Conservation (phyloP, 2,113 vertebrate species). For the Callionymus lyra region DNA sequence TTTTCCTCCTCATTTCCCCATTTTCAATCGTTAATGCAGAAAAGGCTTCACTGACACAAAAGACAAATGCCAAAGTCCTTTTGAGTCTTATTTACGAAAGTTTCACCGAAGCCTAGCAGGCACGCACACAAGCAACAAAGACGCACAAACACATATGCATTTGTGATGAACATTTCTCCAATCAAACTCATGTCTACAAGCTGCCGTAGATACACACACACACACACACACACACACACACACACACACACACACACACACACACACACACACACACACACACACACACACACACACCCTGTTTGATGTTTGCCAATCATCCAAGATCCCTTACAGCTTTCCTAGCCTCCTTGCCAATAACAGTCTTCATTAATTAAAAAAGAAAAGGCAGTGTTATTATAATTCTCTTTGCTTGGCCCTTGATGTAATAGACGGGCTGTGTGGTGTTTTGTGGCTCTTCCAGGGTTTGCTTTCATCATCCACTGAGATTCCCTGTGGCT, state of each 20-base stretch:
- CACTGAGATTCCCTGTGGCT: conserved; percentile 58
- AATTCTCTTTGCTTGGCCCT: conserved; percentile 66
- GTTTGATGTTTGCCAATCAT: conserved; percentile 79
- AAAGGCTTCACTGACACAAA: conserved; percentile 55
- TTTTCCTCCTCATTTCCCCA: conserved; percentile 55
- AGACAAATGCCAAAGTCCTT: conserved; percentile 43
- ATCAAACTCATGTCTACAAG: conserved; percentile 29
- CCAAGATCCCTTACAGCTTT: conserved; percentile 67
- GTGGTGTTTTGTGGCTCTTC: conserved; percentile 67
- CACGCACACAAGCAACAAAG: conserved; percentile 2
- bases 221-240: conserved; percentile 10
- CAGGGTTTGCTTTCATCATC: conserved; percentile 71
- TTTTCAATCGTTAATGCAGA: conserved; percentile 58
- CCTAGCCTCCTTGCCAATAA: conserved; percentile 70
- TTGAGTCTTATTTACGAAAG: conserved; percentile 64
- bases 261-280: conserved; percentile 12
- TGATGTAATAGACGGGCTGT: conserved; percentile 63
- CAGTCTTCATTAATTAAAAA: conserved; percentile 70
- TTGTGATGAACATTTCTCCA: conserved; percentile 8
- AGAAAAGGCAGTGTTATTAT: conserved; percentile 63
- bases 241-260: conserved; percentile 11
- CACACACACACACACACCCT: conserved; percentile 21
- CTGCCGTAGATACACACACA: conserved; percentile 7
- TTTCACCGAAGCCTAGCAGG: conserved; percentile 54
- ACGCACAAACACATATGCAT: neutral